These are phyloP conservation scores for Lutraria lutraria DNA, from an alignment of 2,888 invertebrate genomes.

Conservation along the genomic window DNA sequence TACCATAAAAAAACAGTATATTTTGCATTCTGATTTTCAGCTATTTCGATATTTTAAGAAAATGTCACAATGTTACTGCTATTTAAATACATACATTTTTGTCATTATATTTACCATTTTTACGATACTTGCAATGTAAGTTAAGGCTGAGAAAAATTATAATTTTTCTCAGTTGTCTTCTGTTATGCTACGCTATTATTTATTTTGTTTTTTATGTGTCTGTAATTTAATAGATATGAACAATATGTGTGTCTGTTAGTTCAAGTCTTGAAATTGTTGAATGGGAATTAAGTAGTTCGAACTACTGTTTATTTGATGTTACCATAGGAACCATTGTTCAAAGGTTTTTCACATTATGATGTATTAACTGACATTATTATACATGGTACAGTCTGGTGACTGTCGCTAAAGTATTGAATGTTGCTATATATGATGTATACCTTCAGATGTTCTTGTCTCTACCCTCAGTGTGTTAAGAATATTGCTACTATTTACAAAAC, in stretches of 20 bases:
- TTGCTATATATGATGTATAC: not conserved
- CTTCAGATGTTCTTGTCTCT: not conserved
- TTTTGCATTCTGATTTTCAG: too few relatives aligned
- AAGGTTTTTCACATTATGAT: slow-evolving; percentile 5
- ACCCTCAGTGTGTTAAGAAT: not conserved
- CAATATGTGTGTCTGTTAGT: slow-evolving; percentile 19
- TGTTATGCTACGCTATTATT: slow-evolving; percentile 9
- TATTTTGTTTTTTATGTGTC: slow-evolving; percentile 16
- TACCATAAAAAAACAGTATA: too few relatives aligned
- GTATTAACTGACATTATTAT: slow-evolving; percentile 19
- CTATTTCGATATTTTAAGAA: not conserved
- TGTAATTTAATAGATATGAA: slow-evolving; percentile 21
- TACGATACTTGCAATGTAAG: not conserved
- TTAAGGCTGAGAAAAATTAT: not conserved
- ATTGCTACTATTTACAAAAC: slow-evolving; percentile 1
- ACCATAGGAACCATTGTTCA: not conserved
- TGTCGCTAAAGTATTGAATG: slow-evolving; percentile 27
- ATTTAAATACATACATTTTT: not conserved
- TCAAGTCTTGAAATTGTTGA: slow-evolving; percentile 1
- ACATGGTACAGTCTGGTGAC: slow-evolving; percentile 22
- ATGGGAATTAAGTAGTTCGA: not conserved
- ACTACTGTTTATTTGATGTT: not conserved
- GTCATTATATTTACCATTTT: not conserved
- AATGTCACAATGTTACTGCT: not conserved
- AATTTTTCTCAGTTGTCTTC: not conserved